Evolutionary conservation across 2,888 invertebrate genomes (phyloP).

Genomic region (Epiblema foenella): DNA sequence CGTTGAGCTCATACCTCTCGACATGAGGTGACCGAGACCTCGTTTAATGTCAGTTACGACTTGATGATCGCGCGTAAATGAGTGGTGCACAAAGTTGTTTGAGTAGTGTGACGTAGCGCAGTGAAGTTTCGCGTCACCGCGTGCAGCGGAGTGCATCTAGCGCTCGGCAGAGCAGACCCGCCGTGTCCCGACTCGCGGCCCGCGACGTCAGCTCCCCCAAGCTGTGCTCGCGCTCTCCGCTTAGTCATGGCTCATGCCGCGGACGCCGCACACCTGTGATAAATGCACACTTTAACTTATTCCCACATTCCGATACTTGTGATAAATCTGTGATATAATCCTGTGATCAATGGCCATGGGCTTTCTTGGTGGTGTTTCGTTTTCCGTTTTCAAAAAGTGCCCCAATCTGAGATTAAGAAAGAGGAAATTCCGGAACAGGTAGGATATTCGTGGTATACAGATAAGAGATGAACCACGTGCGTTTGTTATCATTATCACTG

Average conservation of each 20-base stretch:
- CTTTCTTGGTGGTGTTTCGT: constrained; percentile 45
- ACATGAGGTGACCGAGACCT: constrained; percentile 2
- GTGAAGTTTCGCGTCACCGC: constrained; percentile 47
- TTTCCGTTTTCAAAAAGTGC: constrained; percentile 47
- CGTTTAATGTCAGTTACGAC: constrained; percentile 21
- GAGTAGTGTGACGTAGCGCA: constrained; percentile 26
- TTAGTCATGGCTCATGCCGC: constrained; percentile 70
- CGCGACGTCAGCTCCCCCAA: constrained; percentile 43
- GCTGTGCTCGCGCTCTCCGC: constrained; percentile 60
- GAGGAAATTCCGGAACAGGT: constrained; percentile 41
- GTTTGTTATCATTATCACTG: constrained; percentile 46
- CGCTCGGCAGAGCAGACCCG: constrained; percentile 9
- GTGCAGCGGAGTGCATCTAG: constrained; percentile 59
- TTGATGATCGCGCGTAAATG: constrained; percentile 18
- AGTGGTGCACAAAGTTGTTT: background rate
- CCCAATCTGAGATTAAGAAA: constrained; percentile 44
- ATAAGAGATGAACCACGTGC: constrained; percentile 44
- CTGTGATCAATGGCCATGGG: constrained; percentile 45
- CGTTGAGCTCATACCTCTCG: constrained; percentile 38
- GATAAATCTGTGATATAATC: constrained; percentile 47
- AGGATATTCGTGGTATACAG: constrained; percentile 22
- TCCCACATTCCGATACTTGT: constrained; percentile 44
- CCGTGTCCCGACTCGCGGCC: constrained; percentile 24
- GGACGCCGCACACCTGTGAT: constrained; percentile 64
- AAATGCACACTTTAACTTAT: constrained; percentile 51